Percentiles rank a stretch among this genome's conserved stretches.
phyloP scores from a whole-genome alignment of 1,140 invertebrate species.

The Zophobas atratus region DNA sequence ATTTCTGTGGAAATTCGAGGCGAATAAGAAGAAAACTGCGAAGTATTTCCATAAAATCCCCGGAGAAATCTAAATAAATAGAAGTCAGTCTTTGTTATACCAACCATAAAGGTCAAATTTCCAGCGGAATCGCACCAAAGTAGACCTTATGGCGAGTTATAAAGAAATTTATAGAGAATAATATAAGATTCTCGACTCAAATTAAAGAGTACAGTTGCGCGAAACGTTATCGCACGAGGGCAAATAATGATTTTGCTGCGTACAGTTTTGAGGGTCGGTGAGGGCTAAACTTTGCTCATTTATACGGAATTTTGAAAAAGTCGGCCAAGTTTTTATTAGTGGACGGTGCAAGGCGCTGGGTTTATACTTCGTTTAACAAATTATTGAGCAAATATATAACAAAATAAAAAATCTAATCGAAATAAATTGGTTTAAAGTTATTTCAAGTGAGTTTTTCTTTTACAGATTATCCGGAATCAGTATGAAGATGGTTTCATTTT shows the following conservation, averaged over 20 bases:
- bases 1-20: constrained; percentile 48
- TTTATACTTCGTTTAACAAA: no score
- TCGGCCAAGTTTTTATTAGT: no score
- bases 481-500: no score
- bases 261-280: no score
- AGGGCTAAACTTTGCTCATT: no score
- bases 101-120: constrained; percentile 53
- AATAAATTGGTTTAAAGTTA: no score
- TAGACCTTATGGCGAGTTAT: constrained; percentile 54
- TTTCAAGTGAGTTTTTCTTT: no score
- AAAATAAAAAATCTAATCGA: no score
- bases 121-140: constrained; percentile 47
- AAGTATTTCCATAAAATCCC: constrained; percentile 61
- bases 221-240: background rate
- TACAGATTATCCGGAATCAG: no score
- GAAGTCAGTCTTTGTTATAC: constrained; percentile 50
- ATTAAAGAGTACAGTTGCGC: constrained; percentile 31
- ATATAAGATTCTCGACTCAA: constrained; percentile 25
- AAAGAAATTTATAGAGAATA: constrained; percentile 60
- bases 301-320: no score
- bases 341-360: no score
- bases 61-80: constrained; percentile 59
- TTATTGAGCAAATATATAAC: no score
- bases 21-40: constrained; percentile 59
- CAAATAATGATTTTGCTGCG: background rate